Conservation (phyloP, 2,888 invertebrate genomes). For the Micoletzkya japonica region DNA sequence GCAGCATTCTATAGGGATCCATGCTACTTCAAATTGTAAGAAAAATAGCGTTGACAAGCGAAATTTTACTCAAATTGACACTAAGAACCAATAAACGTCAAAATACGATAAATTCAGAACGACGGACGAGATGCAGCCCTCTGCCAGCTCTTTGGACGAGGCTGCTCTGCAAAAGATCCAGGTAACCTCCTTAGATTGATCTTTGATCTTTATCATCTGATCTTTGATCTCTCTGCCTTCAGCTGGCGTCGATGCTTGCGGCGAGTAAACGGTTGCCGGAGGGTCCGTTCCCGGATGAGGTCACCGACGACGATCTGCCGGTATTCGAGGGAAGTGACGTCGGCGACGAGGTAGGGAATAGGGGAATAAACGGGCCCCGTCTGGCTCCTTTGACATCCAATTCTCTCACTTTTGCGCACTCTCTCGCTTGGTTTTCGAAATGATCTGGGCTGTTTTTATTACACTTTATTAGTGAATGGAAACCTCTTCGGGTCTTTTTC, state of each 20-base stretch:
- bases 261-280: constrained; percentile 14
- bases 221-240: not conserved
- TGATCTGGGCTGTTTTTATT: too few relatives aligned
- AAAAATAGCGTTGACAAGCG: too few relatives aligned
- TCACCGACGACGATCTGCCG: constrained; percentile 25
- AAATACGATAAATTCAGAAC: too few relatives aligned
- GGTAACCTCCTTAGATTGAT: not conserved
- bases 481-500: too few relatives aligned
- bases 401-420: too few relatives aligned
- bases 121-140: not conserved
- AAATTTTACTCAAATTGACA: too few relatives aligned
- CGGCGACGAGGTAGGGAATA: not conserved
- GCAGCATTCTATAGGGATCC: too few relatives aligned
- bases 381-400: not conserved
- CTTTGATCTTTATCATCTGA: not conserved
- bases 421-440: not conserved
- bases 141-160: constrained; percentile 4
- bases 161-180: constrained; percentile 21
- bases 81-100: too few relatives aligned
- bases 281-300: constrained; percentile 21
- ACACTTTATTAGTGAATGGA: too few relatives aligned
- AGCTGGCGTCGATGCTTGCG: constrained; percentile 5
- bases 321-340: constrained; percentile 10
- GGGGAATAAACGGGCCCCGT: not conserved
- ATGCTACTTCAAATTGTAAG: too few relatives aligned